These are phyloP conservation scores for Elysia crispata DNA, from an alignment of 2,888 invertebrate genomes.

Conservation along the genomic window DNA sequence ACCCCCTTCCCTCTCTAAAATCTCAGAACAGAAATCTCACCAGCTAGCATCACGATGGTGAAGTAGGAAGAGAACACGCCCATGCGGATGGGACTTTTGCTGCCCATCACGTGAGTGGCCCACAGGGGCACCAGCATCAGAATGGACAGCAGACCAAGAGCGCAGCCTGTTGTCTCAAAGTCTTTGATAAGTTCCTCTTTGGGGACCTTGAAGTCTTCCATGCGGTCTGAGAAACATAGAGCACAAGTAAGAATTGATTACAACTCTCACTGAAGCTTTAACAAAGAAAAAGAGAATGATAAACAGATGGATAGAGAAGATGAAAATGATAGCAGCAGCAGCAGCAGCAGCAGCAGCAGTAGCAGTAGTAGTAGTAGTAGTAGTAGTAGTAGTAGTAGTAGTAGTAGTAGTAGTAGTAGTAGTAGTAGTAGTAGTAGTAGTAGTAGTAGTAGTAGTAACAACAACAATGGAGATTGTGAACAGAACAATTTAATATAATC, in stretches of 20 bases:
- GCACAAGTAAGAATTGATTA: too few species aligned
- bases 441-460: too few species aligned
- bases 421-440: too few species aligned
- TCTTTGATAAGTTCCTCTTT: slow-evolving; percentile 6
- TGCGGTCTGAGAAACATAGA: background rate
- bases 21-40: background rate
- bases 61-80: background rate
- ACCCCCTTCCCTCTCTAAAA: background rate
- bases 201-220: background rate
- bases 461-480: too few species aligned
- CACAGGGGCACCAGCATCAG: slow-evolving; percentile 12
- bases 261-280: too few species aligned
- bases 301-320: background rate
- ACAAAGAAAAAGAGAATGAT: background rate
- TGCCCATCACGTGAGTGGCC: background rate
- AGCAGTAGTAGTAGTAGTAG: too few species aligned
- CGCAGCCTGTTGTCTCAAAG: slow-evolving; percentile 18
- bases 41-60: background rate
- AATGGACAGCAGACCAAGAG: background rate
- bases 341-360: background rate
- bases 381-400: too few species aligned
- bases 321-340: background rate
- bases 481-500: too few species aligned
- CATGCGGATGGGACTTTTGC: background rate
- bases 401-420: too few species aligned